Base-by-base conservation (phyloP, 2,113 vertebrate genomes). In the Salminus brasiliensis region DNA sequence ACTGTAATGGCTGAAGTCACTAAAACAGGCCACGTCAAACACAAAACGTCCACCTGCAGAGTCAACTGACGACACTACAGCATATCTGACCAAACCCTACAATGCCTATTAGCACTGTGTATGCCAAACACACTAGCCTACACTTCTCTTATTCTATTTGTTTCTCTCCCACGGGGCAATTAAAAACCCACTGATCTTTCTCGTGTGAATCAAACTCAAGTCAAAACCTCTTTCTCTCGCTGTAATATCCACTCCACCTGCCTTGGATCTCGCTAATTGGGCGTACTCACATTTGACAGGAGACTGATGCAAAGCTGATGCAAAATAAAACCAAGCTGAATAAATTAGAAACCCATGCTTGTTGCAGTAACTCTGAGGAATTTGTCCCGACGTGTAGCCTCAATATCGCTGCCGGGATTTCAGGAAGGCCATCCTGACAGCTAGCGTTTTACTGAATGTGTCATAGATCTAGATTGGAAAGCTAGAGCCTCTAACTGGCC, bases 171-270 rank as follows among this genome's bases (percentile, higher is more conserved):
- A 36, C 12, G 62, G 25, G 62, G 21, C 32, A 66, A 39, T 36
- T 39, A 36, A 66, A 36, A 66, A 8, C 62, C 32, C 36, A 66
- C 62, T 23, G 62, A 66, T 66, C 36, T 9, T n/a, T 34, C 23
- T 9, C 0, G 18, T 66, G 36, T 3, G 36, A 66, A 39, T 66
- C 32, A 66, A 39, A 32, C 32, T 39, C 62, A 39, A n/a, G 62
- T 66, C 62, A 66, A 34, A 63, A 36, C 15, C 32, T 23, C 32
- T 39, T 66, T 39, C 62, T 66, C 62, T 36, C 9, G 13, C 34
- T 66, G 62, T n/a, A 66, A 39, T 63, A 34, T 32, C 60, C 60
- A 34, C 30, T 66, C 32, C 62, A 66, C 62, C 62, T 66, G 32
- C 32, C 25, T 66, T 66, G 16, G 18, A n/a, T 66, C 21, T n/a